Base-by-base conservation (phyloP, 2,113 vertebrate genomes). In the Hyperopisus bebe region DNA sequence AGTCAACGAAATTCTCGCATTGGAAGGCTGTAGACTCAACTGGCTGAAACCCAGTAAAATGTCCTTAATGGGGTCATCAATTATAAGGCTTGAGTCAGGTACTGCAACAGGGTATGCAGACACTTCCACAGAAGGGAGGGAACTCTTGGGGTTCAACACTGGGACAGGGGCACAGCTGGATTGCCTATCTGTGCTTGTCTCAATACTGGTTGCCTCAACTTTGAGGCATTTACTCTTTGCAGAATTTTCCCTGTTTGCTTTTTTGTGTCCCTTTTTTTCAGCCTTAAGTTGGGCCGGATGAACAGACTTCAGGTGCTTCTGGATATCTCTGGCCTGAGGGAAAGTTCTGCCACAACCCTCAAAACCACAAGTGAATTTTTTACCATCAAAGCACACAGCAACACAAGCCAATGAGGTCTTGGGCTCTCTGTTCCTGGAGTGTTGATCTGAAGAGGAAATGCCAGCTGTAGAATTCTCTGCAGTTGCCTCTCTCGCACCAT, bases 301-400 rank as follows among this genome's bases (percentile, higher is more conserved):
- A 83, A 95, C 95, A 91, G 95, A 97, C 92, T 97, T 97, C 47
- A 98, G 94, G 92, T 98, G 97, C 88, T 96, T 97, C 90, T 98
- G 97, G 88, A 97, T 95, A 44, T 97, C 97, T 94, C 93, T 97
- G 90, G 96, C 96, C 89, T 95, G 96, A 92, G 96, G 97, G 92
- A 98, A 98, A 0, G 94, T 97, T 91, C 96, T 97, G 85, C 97
- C 97, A 92, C 97, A 99, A 92, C 95, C 97, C 93, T 97, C 97
- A 91, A 98, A 97, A 51, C 97, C 97, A 93, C 97, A 99, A 21
- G 97, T 96, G 91, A 98, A 97, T 5, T 93, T 97, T 91, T 96
- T 97, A 7, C 96, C 97, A 92, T 98, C 97, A 90, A 98, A 98
- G 93, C 97, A 98, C 90, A 97, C 95, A 35, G 97, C 96, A 89